Base-by-base conservation (phyloP, 2,113 vertebrate genomes). In the Aphyosemion australe region DNA sequence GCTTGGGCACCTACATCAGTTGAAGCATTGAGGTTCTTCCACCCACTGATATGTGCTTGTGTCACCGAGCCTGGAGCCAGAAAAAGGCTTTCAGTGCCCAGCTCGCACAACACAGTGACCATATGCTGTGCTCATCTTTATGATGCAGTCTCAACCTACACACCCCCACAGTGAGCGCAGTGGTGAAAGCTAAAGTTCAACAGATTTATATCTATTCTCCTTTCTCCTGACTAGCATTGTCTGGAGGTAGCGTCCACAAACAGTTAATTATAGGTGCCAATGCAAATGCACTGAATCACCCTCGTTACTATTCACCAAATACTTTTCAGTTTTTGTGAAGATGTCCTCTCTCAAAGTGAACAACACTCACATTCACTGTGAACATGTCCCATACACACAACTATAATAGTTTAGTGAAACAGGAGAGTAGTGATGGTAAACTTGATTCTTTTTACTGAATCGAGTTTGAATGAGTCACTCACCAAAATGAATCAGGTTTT, bases 1-100 rank as follows among this genome's bases (percentile, higher is more conserved):
- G 68, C 83, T 58, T 61, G 53, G 72, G 66, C 66, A 79, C 48
- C 67, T 69, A 57, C 66, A 80, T 87, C 75, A 87, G 79, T 84
- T 66, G 46, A 46, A 61, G 68, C 67, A 82, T 79, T 87, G 84
- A 87, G 85, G 16, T 82, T 78, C 67, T 55, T 66, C 84, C 87
- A 43, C 84, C 83, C 76, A 84, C 79, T 69, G 68, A 75, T 79
- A 51, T 61, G 69, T 11, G 51, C 47, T 68, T 65, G 57, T 79
- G 69, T 79, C 61, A 83, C 5, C 6, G 42, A 69, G 80, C 81
- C 81, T 32, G 26, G 20, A 77, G 77, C 69, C 46, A 80, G 71
- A 57, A 57, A 26, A 74, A 82, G 47, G 37, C 71, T 20, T 71
- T 49, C 42, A 7, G 37, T 54, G 68, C 31, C 69, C 50, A 58